Base-by-base conservation (phyloP, 2,888 invertebrate species). In the Dichetophora obliterata region DNA sequence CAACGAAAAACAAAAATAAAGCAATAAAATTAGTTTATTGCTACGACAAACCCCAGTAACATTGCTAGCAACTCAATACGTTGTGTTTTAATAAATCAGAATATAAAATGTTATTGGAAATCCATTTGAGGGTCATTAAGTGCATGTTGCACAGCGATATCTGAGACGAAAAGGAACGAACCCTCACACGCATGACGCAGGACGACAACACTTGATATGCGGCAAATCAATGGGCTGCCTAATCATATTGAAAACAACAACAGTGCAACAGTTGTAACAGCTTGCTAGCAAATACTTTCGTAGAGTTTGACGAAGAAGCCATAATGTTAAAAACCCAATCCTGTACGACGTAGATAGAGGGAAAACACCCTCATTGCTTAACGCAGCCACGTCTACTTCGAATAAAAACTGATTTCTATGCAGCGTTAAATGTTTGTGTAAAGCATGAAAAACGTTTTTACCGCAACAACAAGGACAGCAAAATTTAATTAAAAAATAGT, bases 361-460 rank as follows among this genome's bases (percentile, higher is more conserved):
- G 16, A 71, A 14, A n/a, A 16, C 31, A 50, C 27, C 16, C 24
- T 43, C n/a, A n/a, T 50, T 27, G 14, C 6, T 31, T 19, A 16
- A 54, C 31, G 19, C 50, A 48, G 59, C 19, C 19, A 14, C 37
- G 59, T 34, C 54, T 8, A 3, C 65, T 19, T 31, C 57, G 70
- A n/a, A 31, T 27, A 54, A 22, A 54, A 19, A 54, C 22, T 54
- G 19, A 19, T 34, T 65, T 31, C 31, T 65, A 65, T 37, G 34
- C 59, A 34, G 63, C 34, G 63, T n/a, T 65, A 65, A 65, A 65
- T 34, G 63, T n/a, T 65, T 65, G n/a, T 48, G 68, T 24, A 48
- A 27, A 68, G 50, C 68, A 68, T 24, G 68, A 68, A 68, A 68
- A 68, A 34, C 57, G 54, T 34, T 70, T 54, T 70, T 37, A 70